These are phyloP conservation scores for Rhadina sibilatrix DNA, from an alignment of 2,113 vertebrate species.

Conservation along the genomic window DNA sequence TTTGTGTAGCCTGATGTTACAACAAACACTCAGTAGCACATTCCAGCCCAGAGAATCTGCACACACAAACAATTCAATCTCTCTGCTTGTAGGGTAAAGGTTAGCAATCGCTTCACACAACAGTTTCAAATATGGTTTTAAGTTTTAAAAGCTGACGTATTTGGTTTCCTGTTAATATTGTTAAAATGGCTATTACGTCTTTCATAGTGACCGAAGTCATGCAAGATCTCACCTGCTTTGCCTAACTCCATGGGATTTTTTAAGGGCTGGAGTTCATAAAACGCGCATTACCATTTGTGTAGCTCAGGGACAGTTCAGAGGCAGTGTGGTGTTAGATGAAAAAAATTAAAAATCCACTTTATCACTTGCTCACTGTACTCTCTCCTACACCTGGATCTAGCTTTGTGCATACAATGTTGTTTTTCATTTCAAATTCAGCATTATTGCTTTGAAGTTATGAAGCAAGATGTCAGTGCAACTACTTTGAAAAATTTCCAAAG, in stretches of 20 bases:
- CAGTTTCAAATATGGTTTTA: neutral
- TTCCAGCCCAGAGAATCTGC: neutral
- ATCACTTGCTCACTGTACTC: neutral
- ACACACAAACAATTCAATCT: neutral
- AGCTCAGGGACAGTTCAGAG: neutral
- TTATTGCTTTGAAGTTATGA: neutral
- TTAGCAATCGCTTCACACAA: neutral
- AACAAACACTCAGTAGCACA: neutral
- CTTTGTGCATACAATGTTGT: neutral
- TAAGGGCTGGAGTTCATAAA: neutral
- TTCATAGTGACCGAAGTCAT: neutral
- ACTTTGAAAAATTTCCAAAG: neutral
- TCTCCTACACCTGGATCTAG: neutral
- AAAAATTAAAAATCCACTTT: neutral
- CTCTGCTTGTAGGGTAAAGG: neutral
- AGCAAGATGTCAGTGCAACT: neutral
- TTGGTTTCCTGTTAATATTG: neutral
- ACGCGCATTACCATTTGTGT: neutral
- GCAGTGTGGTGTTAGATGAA: neutral
- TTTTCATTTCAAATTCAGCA: neutral
- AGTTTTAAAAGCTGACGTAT: neutral
- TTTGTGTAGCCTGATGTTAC: neutral
- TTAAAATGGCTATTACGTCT: neutral
- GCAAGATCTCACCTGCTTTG: neutral
- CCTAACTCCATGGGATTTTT: neutral